Conservation (phyloP, 2,797 vertebrate genomes). For the Momotus momota region DNA sequence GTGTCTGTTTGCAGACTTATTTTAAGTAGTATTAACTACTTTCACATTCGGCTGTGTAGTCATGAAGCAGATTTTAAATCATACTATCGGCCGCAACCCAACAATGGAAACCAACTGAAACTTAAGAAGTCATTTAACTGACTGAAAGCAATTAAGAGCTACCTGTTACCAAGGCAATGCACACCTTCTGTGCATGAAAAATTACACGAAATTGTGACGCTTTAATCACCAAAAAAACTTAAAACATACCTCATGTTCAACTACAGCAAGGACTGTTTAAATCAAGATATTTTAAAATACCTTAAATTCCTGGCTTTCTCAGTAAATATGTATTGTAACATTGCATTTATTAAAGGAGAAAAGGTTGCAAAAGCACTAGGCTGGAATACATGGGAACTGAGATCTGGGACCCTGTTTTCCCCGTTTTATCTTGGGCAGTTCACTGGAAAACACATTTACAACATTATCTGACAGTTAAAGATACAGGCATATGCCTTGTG, state of each 20-base stretch:
- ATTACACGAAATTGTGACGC: not conserved
- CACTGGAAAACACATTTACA: not conserved
- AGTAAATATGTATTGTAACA: not conserved
- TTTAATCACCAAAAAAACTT: not conserved
- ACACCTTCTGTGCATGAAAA: not conserved
- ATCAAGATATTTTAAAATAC: not conserved
- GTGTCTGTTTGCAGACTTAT: not conserved
- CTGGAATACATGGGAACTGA: not conserved
- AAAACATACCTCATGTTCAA: not conserved
- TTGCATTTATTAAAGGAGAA: not conserved
- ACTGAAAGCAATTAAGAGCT: not conserved
- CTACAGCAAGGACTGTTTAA: not conserved
- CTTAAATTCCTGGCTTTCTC: not conserved
- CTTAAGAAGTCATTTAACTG: not conserved
- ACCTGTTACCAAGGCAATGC: constrained; percentile 9
- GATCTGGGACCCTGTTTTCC: not conserved
- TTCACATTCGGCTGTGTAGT: not conserved
- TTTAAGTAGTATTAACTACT: not conserved
- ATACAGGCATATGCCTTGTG: not conserved
- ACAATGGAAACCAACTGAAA: not conserved
- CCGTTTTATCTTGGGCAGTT: not conserved
- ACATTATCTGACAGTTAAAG: not conserved
- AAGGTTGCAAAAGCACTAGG: not conserved
- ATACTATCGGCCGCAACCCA: not conserved
- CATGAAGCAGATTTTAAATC: not conserved